Conservation (phyloP, 2,888 invertebrate genomes). For the Microchrysa polita region DNA sequence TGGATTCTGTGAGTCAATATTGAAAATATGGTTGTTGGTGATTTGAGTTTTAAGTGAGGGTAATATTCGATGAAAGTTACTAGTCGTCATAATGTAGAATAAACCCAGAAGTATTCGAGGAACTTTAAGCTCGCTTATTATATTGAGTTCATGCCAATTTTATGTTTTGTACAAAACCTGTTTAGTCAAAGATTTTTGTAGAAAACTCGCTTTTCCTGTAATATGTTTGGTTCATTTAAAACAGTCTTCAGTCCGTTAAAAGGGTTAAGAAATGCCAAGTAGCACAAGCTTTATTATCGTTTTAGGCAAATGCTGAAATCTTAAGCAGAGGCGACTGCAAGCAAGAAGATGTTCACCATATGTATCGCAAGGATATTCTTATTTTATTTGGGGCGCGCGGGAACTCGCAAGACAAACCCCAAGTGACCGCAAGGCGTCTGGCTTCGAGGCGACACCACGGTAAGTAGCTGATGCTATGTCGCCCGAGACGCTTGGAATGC, state of each 20-base stretch:
- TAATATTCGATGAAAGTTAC: too few species aligned
- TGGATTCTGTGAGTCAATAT: slow-evolving; percentile 1
- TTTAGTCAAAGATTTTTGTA: too few species aligned
- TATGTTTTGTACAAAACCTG: too few species aligned
- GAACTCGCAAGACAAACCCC: background rate
- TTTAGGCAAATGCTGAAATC: slow-evolving; percentile 37
- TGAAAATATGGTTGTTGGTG: slow-evolving; percentile 28
- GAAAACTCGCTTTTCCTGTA: too few species aligned
- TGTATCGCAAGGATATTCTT: background rate
- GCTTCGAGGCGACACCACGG: slow-evolving; percentile 21
- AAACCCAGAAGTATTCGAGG: too few species aligned
- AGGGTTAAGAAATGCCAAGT: slow-evolving; percentile 14
- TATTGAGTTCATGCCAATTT: too few species aligned
- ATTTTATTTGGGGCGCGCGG: slow-evolving; percentile 22
- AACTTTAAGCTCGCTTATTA: too few species aligned
- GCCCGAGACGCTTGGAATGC: slow-evolving; percentile 32
- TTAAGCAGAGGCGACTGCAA: background rate
- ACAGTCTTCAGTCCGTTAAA: too few species aligned
- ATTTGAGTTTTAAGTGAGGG: slow-evolving; percentile 23
- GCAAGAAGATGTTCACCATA: background rate
- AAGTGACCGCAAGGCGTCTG: slow-evolving; percentile 35
- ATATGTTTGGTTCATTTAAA: too few species aligned
- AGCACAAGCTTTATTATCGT: background rate
- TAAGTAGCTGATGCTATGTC: slow-evolving; percentile 42
- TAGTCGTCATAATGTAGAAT: too few species aligned